Evolutionary conservation across 2,797 vertebrate genomes (phyloP).

Genomic region (Coccyzus lansbergi): DNA sequence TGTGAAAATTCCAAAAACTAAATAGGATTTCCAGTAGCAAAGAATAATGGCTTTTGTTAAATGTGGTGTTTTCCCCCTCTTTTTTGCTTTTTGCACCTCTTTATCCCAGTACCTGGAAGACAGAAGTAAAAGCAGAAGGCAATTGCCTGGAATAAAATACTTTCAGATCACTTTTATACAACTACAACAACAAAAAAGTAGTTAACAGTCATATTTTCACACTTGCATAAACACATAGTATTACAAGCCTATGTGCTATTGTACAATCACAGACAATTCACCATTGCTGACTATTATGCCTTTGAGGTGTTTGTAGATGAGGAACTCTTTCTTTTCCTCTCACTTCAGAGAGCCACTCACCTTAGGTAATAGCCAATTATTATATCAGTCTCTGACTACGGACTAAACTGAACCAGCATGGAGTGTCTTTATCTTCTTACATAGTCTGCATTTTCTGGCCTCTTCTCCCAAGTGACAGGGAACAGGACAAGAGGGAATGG

Average conservation of each 20-base stretch:
- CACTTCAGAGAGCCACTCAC: background rate
- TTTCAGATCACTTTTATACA: background rate
- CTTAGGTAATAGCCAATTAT: background rate
- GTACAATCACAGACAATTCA: background rate
- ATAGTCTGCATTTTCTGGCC: background rate
- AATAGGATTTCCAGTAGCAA: constrained; percentile 91
- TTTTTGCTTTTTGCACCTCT: constrained; percentile 84
- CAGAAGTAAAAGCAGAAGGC: background rate
- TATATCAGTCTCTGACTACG: background rate
- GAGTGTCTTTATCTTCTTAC: background rate
- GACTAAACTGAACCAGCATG: background rate
- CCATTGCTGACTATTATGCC: background rate
- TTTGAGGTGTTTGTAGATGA: background rate
- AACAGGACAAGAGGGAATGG: too few species aligned
- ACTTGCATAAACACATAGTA: background rate
- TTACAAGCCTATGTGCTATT: background rate
- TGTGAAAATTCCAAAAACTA: constrained; percentile 88
- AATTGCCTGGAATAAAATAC: background rate
- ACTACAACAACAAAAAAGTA: background rate
- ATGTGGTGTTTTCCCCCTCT: constrained; percentile 80
- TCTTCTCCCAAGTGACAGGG: too few species aligned
- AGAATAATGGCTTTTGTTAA: constrained; percentile 87
- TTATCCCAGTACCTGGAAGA: constrained; percentile 87
- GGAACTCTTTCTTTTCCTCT: background rate
- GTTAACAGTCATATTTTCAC: background rate